Conservation (phyloP, 92 coral and sea anemone species). For the Epizoanthus rinbou region DNA sequence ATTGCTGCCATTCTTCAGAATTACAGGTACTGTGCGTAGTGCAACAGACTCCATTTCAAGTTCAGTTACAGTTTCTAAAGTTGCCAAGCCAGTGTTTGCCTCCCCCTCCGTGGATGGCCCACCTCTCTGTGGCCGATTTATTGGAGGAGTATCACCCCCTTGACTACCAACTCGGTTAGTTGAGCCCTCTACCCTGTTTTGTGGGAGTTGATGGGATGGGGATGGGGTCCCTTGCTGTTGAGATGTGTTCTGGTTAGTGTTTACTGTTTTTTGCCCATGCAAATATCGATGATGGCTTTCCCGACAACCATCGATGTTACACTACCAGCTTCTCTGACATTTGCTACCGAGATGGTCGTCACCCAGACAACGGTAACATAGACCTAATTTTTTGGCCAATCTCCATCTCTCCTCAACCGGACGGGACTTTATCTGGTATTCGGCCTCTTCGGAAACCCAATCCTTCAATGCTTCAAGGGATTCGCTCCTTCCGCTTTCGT, state of each 20-base stretch:
- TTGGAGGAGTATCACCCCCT: not conserved
- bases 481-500: slow-evolving; percentile 48
- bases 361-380: slow-evolving; percentile 62
- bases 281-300: slow-evolving; percentile 39
- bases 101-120: slow-evolving; percentile 27
- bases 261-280: slow-evolving; percentile 9
- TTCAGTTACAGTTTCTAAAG: slow-evolving; percentile 41
- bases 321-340: slow-evolving; percentile 45
- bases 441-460: slow-evolving; percentile 69
- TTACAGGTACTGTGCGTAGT: slow-evolving; percentile 64
- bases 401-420: slow-evolving; percentile 54
- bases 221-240: slow-evolving; percentile 3
- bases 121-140: not conserved
- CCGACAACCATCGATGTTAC: slow-evolving; percentile 38
- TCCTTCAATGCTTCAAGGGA: slow-evolving; percentile 56
- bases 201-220: not conserved
- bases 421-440: slow-evolving; percentile 56
- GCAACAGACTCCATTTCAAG: slow-evolving; percentile 47
- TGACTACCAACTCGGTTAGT: not conserved
- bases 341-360: slow-evolving; percentile 56
- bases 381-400: slow-evolving; percentile 55
- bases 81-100: slow-evolving; percentile 12
- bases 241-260: not conserved
- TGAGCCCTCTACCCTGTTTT: slow-evolving; percentile 12
- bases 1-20: slow-evolving; percentile 51